A percentile compares a stretch with the other conserved stretches of the same genome.
Evolutionary conservation across 2,113 vertebrate species (phyloP).

Genomic region (Pontoporia blainvillei): DNA sequence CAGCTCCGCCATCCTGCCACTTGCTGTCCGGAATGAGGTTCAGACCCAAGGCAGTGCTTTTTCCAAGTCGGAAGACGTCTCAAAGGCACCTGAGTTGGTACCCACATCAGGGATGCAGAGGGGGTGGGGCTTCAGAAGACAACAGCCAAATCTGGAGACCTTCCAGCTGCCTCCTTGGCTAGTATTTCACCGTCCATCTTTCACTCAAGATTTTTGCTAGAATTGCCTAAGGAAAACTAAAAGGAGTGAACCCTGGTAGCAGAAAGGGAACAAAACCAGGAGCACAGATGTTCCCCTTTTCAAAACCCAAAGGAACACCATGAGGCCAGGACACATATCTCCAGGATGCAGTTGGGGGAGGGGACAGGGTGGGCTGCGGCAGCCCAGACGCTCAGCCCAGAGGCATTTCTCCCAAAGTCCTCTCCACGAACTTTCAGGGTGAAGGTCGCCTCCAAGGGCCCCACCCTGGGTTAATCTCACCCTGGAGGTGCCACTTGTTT

Average conservation of each 20-base stretch:
- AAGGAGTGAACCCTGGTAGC: background rate
- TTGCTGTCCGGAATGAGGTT: background rate
- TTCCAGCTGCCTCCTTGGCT: slow-evolving; percentile 17
- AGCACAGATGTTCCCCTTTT: background rate
- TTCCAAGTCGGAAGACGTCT: background rate
- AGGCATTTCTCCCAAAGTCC: background rate
- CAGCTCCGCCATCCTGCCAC: background rate
- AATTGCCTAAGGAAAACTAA: background rate
- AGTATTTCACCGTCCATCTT: background rate
- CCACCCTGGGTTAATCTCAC: background rate
- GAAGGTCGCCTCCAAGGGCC: background rate
- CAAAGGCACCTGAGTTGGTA: background rate
- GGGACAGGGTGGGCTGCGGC: background rate
- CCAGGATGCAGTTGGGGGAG: background rate
- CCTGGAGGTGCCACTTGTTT: background rate
- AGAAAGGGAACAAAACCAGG: background rate
- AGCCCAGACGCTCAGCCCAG: background rate
- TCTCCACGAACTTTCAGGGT: background rate
- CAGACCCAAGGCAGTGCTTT: background rate
- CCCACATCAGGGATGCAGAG: background rate
- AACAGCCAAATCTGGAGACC: background rate
- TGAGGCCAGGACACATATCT: background rate
- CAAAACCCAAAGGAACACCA: background rate
- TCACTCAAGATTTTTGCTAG: background rate
- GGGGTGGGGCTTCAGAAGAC: background rate